Base-by-base conservation (phyloP, 2,888 invertebrate species). In the Scotopteryx bipunctaria region DNA sequence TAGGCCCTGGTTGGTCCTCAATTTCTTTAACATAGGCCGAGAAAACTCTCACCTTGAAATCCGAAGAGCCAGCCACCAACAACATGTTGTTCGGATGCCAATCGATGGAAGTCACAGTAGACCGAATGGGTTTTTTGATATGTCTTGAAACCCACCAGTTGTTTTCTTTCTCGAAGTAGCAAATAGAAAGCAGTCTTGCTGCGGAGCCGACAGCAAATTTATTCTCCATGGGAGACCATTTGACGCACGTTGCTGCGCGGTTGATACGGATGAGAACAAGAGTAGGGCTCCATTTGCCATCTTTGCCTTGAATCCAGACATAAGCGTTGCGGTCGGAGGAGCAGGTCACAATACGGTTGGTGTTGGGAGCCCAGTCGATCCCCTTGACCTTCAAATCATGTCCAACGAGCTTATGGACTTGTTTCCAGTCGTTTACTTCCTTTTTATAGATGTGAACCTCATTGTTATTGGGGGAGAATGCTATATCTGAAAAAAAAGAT, bases 121-220 rank as follows among this genome's bases (percentile, higher is more conserved):
- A 99, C 13, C 98, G 93, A 61, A 99, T 97, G 0, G 99, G 98
- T 79, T 98, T 99, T 89, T 99, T 99, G 71, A 99, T 99, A 80
- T 99, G 99, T 83, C 99, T 99, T 2, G 99, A 97, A 4, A 97
- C 97, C 99, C 99, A 99, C 99, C 99, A 99, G 83, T 99, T 97
- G 80, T 99, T 99, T 76, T 98, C 98, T 54, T 96, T 95, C 77
- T 99, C 99, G 86, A 99, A 99, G 79, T 99, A 99, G 77, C 99
- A 99, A 43, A 99, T 96, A 0, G 99, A 98, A 62, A 99, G 97
- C 46, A 98, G 90, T 51, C 98, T 93, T 16, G 99, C 99, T 13
- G 99, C 99, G 13, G 98, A 98, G 0, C 99, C 99, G 25, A 99
- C 99, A 0, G 99, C 99, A 91, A 99, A 99, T 91, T 99, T 99